These are phyloP conservation scores for Mactra quadrangularis DNA, from an alignment of 1,140 invertebrate species.

Conservation along the genomic window DNA sequence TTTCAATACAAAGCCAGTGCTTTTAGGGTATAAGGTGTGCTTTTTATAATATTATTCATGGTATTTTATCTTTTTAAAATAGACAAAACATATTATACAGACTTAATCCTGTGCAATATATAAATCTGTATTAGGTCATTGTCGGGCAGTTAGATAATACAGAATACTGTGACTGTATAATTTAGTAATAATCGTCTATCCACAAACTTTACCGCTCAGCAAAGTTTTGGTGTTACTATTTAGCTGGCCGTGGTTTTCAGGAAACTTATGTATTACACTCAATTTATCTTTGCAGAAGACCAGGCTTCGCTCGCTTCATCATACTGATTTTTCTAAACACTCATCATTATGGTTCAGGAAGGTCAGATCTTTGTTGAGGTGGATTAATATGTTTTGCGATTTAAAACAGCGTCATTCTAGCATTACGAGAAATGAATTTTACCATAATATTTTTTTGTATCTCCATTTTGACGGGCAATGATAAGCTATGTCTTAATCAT, in stretches of 20 bases:
- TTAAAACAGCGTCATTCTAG: background rate
- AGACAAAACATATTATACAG: too few species aligned
- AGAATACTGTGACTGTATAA: too few species aligned
- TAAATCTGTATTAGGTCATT: too few species aligned
- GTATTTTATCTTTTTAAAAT: too few species aligned
- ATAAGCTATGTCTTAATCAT: background rate
- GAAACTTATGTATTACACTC: background rate
- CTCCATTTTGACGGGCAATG: background rate
- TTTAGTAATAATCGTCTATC: too few species aligned
- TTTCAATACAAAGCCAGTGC: too few species aligned
- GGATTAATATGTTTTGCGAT: background rate
- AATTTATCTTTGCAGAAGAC: constrained; percentile 2
- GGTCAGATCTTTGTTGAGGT: constrained; percentile 1
- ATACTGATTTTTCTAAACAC: background rate
- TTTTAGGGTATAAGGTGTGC: too few species aligned
- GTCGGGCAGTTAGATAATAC: too few species aligned
- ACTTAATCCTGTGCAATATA: too few species aligned
- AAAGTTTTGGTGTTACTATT: background rate
- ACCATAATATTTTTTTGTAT: constrained; percentile 19
- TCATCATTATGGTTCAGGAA: background rate
- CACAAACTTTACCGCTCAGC: too few species aligned
- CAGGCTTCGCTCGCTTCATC: background rate
- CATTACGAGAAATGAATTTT: background rate
- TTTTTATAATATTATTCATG: too few species aligned
- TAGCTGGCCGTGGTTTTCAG: background rate